These are phyloP conservation scores for Riptortus pedestris DNA, from an alignment of 1,140 invertebrate species.

Conservation along the genomic window DNA sequence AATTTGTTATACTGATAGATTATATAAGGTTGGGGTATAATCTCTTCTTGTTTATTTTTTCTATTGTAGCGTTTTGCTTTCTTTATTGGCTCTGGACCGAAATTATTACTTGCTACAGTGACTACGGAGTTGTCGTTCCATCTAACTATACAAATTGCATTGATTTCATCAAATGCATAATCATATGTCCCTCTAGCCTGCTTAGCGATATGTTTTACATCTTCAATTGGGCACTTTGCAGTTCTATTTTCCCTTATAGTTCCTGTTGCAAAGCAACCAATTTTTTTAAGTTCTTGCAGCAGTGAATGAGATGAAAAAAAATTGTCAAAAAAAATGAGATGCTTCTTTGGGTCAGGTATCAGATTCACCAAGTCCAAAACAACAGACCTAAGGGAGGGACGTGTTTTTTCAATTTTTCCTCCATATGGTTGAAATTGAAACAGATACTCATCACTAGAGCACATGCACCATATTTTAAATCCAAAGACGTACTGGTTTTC, in stretches of 20 bases:
- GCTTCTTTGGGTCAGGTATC: conserved; percentile 10
- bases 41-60: not conserved
- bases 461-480: conserved; percentile 25
- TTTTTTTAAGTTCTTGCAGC: conserved; percentile 14
- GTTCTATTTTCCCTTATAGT: conserved; percentile 3
- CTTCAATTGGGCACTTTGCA: conserved; percentile 12
- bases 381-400: not conserved
- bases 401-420: conserved; percentile 15
- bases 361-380: conserved; percentile 2
- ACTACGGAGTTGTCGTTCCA: conserved; percentile 20
- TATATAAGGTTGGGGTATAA: conserved; percentile 8
- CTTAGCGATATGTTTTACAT: conserved; percentile 14
- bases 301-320: conserved; percentile 14
- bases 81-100: not conserved
- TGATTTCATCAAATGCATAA: conserved; percentile 14
- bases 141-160: conserved; percentile 13
- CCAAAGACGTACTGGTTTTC: conserved; percentile 30
- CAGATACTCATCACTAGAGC: conserved; percentile 9
- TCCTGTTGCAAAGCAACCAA: conserved; percentile 7
- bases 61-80: conserved; percentile 11
- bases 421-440: conserved; percentile 17
- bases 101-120: conserved; percentile 2
- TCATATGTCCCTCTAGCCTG: conserved; percentile 5
- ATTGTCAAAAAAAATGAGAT: conserved; percentile 7
- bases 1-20: conserved; percentile 33